Evolutionary conservation across 2,797 vertebrate genomes (phyloP), one percentile per base, ranked within the genome.

Genomic region (Enteromius trimaculatus): DNA sequence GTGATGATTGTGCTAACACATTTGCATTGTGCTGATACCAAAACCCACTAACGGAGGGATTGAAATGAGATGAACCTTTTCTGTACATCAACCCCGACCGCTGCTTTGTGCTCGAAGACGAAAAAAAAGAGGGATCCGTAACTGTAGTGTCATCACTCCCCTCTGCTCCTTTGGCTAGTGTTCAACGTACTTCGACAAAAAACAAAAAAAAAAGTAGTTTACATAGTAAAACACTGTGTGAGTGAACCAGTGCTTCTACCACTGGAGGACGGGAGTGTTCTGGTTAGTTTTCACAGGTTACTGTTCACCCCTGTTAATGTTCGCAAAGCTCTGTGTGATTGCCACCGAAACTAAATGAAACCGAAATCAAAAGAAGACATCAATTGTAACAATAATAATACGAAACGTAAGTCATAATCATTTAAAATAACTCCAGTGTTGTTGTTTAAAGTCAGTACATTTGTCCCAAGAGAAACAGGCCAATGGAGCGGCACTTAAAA

Each of bases 351-450:
- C 74, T 64, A 86, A 75, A 89, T 84, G 34, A 60, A 82, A 86
- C 14, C 75, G 81, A 84, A 87, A 70, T 82, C 84, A 89, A 91
- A 87, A 88, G 83, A 91, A 89, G 91, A 89, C 90, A 90, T 92
- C 89, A 86, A 91, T 91, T 91, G 91, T 87, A 90, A 90, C 88
- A 88, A 91, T 37, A 88, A 91, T 37, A 89, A 89, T 92, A 91
- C 82, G 89, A 90, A 92, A 92, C 88, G 88, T 91, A 81, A 87
- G 79, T 83, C 90, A 91, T 82, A 92, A 90, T 80, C 90, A 92
- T 87, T 39, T 92, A 91, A 88, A 93, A 94, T 93, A 91, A 94
- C 93, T 95, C 94, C 95, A 95, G 95, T 95, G 88, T 91, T 91
- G 87, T 87, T 89, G 79, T 81, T 84, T 68, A 89, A 90, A 93